Base-by-base conservation (phyloP, 2,113 vertebrate genomes). In the Ahaetulla prasina region DNA sequence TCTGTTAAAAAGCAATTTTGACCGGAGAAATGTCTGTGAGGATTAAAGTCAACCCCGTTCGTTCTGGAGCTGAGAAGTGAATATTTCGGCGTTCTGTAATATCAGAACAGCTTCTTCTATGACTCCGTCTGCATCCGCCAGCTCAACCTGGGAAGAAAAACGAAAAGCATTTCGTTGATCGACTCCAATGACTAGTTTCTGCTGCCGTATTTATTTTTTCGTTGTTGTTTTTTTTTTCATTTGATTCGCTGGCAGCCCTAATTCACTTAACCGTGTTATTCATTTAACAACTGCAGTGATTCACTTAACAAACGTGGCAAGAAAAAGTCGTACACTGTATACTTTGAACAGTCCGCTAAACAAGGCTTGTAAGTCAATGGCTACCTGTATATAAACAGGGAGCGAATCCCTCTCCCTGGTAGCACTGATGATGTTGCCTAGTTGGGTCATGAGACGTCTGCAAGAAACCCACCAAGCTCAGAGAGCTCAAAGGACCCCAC, bases 81-180 rank as follows among this genome's bases (percentile, higher is more conserved):
- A 3, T 60, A 93, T 92, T 8, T 93, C 47, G 22, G 88, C 93
- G 50, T 95, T 91, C 12, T 94, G 93, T 95, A 97, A 94, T 45
- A 23, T 91, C 2, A 88, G 96, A 85, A 43, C 30, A 1, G 97
- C 97, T 88, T 98, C 96, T 92, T 95, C 94, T 92, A 98, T 94
- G 91, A 98, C 97, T 3, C 95, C 95, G 1, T 97, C 93, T n/a
- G 98, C 96, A 92, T 99, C 97, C 18, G 96, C 92, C 86, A 99
- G 94, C 84, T 97, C 95, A 30, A 99, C 84, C 99, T 99, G 90
- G 93, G 89, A 94, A 53, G 49, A 92, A 90, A 80, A n/a, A n/a
- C n/a, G 1, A 80, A 52, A 45, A 92, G 89, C 47, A 20, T 16
- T 54, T 20, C 4, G 11, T 27, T 8, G 43, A 43, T 11, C 52